Conservation (phyloP, 2,888 invertebrate genomes). For the Ischnus inquisitorius region DNA sequence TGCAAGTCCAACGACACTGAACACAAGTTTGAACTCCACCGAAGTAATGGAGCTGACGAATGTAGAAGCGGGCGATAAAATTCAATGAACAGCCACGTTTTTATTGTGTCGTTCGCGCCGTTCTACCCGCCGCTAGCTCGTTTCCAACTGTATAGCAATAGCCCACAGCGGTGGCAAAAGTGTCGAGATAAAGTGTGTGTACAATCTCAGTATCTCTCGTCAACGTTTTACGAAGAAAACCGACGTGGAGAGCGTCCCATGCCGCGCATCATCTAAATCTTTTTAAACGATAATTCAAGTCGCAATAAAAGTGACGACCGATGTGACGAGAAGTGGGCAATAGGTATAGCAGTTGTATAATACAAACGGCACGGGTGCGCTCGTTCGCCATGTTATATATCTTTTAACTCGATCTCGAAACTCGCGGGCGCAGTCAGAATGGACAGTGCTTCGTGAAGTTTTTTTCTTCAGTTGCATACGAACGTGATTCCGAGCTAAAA, state of each 20-base stretch:
- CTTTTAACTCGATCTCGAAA: constrained; percentile 61
- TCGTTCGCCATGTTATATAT: constrained; percentile 48
- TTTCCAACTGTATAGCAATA: constrained; percentile 35
- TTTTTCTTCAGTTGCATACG: constrained; percentile 23
- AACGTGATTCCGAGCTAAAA: constrained; percentile 57
- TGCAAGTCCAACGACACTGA: constrained; percentile 12
- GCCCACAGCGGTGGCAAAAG: constrained; percentile 57
- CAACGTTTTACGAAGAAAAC: constrained; percentile 66
- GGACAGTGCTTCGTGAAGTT: constrained; percentile 49
- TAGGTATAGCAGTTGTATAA: constrained; percentile 61
- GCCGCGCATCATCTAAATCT: constrained; percentile 66
- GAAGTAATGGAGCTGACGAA: constrained; percentile 69
- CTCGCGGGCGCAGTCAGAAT: constrained; percentile 38
- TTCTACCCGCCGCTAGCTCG: constrained; percentile 61
- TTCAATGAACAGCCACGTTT: constrained; percentile 68
- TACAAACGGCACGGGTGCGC: constrained; percentile 52
- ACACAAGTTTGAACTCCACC: constrained; percentile 25
- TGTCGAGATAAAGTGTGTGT: constrained; percentile 63
- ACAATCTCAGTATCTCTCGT: constrained; percentile 62
- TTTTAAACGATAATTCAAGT: constrained; percentile 70
- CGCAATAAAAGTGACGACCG: constrained; percentile 67
- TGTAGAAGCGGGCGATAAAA: constrained; percentile 67
- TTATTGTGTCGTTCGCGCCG: constrained; percentile 68
- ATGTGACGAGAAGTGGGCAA: constrained; percentile 68
- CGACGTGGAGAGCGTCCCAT: constrained; percentile 5